Evolutionary conservation across 2,113 vertebrate species (phyloP), one percentile per base, ranked within the genome.

Genomic region (Trichechus manatus): DNA sequence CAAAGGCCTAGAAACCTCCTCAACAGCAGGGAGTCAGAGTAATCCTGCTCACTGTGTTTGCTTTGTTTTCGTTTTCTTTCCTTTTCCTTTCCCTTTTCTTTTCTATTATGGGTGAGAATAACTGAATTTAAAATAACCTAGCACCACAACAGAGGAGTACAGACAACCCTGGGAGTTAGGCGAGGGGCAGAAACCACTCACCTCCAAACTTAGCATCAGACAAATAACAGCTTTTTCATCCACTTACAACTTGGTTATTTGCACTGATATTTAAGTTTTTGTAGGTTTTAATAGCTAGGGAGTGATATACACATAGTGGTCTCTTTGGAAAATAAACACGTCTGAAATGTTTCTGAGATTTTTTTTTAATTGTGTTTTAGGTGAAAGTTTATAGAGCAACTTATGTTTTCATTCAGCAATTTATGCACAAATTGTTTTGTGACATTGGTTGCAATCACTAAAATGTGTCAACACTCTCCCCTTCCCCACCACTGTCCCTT

Each of bases 261-360:
- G 31, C 25, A 84, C 84, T 59, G 85, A 70, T 36, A 25, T 77
- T 91, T 47, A 59, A 47, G 2, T 39, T 90, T 89, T 47, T 89
- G 31, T 33, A 74, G 29, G 6, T 68, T 91, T 92, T 89, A 79
- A 78, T 42, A 68, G n/a, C 68, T 72, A 72, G 85, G 44, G 29
- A 78, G 11, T 19, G 36, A 70, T 86, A 22, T 29, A 29, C 4
- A 6, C 8, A 86, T 20, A 53, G 56, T 68, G 8, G 33, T 83
- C 19, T 89, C 36, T 84, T 66, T 0, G 2, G 68, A 6, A 44
- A 63, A 56, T 31, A 89, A 19, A 3, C 44, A 36, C 17, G 14
- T 91, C n/a, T 87, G 14, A 86, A 50, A 64, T 56, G 27, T 75
- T 92, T 5, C 68, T 72, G 68, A 64, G 87, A 75, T 92, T 97